These are phyloP conservation scores for Steinernema carpocapsae DNA, from an alignment of 2,888 invertebrate species.

Conservation along the genomic window DNA sequence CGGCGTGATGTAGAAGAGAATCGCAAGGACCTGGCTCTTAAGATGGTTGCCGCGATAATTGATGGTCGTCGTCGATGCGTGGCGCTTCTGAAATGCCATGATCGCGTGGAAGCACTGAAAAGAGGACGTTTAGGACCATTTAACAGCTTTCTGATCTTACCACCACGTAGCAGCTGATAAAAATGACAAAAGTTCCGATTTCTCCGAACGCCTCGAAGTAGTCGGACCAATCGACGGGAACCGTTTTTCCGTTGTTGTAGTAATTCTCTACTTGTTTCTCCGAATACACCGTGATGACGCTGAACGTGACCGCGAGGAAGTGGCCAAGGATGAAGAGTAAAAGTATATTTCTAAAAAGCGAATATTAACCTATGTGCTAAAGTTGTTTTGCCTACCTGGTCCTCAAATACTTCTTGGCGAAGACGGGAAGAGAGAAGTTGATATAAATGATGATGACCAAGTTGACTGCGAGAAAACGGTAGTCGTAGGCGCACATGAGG, in stretches of 20 bases:
- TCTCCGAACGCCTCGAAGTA: constrained; percentile 25
- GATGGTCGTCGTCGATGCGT: background rate
- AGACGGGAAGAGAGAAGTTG: background rate
- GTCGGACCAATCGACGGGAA: constrained; percentile 18
- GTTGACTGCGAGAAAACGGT: background rate
- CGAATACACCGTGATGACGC: background rate
- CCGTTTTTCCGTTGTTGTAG: background rate
- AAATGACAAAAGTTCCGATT: constrained; percentile 3
- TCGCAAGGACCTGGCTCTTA: constrained; percentile 3
- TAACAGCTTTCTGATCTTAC: background rate
- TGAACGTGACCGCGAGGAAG: background rate
- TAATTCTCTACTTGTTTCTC: background rate
- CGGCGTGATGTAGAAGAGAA: constrained; percentile 27
- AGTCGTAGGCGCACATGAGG: constrained; percentile 5
- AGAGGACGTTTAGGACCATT: too few species aligned
- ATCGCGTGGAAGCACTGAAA: constrained; percentile 13
- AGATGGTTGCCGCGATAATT: background rate
- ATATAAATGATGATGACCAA: background rate
- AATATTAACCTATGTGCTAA: too few species aligned
- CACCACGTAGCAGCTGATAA: background rate
- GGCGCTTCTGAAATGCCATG: constrained; percentile 12
- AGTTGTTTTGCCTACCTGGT: too few species aligned
- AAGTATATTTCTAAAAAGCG: too few species aligned
- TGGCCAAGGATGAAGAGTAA: constrained; percentile 1
- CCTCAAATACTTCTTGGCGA: background rate